Evolutionary conservation across 2,113 vertebrate species (phyloP), one percentile per base, ranked within the genome.

Genomic region (Pagrus major): DNA sequence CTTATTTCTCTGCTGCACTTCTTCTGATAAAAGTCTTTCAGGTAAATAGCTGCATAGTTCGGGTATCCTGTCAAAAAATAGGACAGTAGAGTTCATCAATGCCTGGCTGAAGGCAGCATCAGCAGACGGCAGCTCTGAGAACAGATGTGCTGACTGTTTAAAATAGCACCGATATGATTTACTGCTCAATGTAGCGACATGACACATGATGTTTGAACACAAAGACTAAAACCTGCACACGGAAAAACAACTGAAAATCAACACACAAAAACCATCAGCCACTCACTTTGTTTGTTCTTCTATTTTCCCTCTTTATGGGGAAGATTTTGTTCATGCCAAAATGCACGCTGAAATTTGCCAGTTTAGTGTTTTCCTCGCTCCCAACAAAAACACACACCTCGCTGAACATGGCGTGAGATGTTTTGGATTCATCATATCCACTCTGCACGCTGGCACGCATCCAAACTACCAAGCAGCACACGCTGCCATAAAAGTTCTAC

Each of bases 381-480:
- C 6, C 49, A n/a, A 75, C 59, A 75, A 37, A 47, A 58, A n/a
- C 42, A 41, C 44, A 70, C 33, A 52, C 18, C 75, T 78, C 65
- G 27, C 2, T 5, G 27, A 71, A 55, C 67, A 54, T 54, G 37
- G 46, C 21, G 33, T 25, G 33, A 65, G 64, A 67, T 46, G 42
- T 58, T 71, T 55, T n/a, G 33, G 46, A 68, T 35, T 78, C 47
- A 29, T 84, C 42, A 5, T 2, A 65, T 52, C 52, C 21, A 14
- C 27, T 51, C 54, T 33, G 29, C 39, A 29, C 60, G 2, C 68
- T 68, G 77, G 66, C 61, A 33, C 67, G 4, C 60, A 1, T 42
- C 67, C 55, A 56, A 14, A 49, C 41, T 9, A 18, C 21, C 49
- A 9, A 61, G 41, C 21, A 33, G 20, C 37, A 61, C 60, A 76